These are phyloP conservation scores for Podocnemis expansa DNA, from an alignment of 2,113 vertebrate species.

Conservation along the genomic window DNA sequence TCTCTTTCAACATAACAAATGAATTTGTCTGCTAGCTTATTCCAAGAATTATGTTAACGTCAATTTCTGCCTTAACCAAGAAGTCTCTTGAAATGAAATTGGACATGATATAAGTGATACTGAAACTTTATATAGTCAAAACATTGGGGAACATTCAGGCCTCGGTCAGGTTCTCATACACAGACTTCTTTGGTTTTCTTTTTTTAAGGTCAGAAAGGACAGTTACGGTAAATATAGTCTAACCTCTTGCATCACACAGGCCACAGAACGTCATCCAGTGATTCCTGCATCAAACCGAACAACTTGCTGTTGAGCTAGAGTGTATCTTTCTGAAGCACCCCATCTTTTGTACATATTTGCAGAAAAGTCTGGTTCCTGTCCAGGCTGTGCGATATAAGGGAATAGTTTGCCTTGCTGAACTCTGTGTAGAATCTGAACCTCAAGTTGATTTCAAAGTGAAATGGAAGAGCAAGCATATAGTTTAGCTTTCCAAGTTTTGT, in stretches of 20 bases:
- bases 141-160: slow-evolving; percentile 24
- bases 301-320: not conserved
- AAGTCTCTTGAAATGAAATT: slow-evolving; percentile 42
- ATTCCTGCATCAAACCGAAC: not conserved
- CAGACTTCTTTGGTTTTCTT: not conserved
- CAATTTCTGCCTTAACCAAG: slow-evolving; percentile 25
- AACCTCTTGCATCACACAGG: not conserved
- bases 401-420: not conserved
- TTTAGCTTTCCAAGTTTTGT: not conserved
- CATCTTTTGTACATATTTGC: not conserved
- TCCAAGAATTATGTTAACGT: slow-evolving; percentile 18
- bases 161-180: not conserved
- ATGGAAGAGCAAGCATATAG: not conserved
- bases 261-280: not conserved
- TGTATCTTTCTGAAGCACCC: not conserved
- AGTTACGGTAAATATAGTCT: not conserved
- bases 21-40: not conserved
- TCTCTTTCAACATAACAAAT: not conserved
- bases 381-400: not conserved
- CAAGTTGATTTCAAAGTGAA: not conserved
- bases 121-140: not conserved
- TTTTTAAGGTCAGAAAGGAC: not conserved
- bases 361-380: not conserved
- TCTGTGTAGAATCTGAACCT: not conserved
- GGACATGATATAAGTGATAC: not conserved